phyloP scores from a whole-genome alignment of 2,113 vertebrate species.

The Onychorhynchus coronatus region DNA sequence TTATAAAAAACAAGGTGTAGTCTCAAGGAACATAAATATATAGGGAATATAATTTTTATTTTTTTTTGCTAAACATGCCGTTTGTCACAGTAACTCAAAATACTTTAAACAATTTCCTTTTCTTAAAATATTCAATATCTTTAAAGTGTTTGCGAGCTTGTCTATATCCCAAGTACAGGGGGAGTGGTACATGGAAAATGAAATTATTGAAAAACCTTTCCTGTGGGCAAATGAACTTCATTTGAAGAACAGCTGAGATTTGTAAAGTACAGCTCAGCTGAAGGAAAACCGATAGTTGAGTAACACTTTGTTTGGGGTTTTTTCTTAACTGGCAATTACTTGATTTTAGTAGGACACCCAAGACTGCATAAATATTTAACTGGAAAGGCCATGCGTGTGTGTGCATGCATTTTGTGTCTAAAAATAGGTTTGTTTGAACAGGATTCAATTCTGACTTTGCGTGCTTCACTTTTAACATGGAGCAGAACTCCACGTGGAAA shows the following conservation, averaged over 20 bases:
- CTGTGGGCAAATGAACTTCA: background rate
- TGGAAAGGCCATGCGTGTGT: background rate
- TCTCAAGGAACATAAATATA: background rate
- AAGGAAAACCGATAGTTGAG: background rate
- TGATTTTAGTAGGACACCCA: constrained; percentile 1
- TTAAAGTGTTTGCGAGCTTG: background rate
- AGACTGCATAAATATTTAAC: constrained; percentile 23
- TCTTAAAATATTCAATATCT: background rate
- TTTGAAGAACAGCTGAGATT: background rate
- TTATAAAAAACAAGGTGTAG: background rate
- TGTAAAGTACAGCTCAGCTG: background rate
- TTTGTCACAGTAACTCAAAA: background rate
- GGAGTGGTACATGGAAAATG: background rate
- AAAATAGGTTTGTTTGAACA: constrained; percentile 44
- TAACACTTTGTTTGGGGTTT: background rate
- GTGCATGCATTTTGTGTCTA: constrained; percentile 9
- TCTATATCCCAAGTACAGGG: background rate
- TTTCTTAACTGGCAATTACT: background rate
- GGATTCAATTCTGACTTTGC: background rate
- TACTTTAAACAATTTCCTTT: background rate
- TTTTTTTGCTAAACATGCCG: background rate
- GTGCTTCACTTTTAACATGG: background rate
- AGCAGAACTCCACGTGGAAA: background rate
- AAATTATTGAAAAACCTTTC: background rate
- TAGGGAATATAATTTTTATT: background rate